A percentile compares a stretch with the other conserved stretches of the same genome.
Evolutionary conservation across 2,113 vertebrate genomes (phyloP).

Genomic region (Onychostruthus taczanowskii): DNA sequence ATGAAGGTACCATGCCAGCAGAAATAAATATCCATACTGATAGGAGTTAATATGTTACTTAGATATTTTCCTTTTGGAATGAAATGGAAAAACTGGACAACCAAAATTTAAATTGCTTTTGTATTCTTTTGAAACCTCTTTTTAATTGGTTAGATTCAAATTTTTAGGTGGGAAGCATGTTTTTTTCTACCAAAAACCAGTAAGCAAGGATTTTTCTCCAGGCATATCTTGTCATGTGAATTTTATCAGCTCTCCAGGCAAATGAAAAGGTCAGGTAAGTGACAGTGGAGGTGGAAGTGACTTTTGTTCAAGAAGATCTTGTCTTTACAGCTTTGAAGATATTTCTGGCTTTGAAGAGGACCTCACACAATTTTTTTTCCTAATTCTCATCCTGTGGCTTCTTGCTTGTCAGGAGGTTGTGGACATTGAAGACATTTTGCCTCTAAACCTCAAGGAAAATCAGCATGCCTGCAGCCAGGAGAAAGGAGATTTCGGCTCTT

Average conservation of each 20-base stretch:
- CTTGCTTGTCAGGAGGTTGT: neutral
- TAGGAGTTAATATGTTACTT: neutral
- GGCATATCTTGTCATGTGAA: neutral
- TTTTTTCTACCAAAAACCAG: neutral
- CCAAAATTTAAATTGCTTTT: neutral
- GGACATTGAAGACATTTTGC: neutral
- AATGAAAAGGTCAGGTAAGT: neutral
- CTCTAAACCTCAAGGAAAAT: neutral
- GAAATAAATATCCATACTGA: neutral
- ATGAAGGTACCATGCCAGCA: neutral
- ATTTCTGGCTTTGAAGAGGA: neutral
- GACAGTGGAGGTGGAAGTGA: neutral
- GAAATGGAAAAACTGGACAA: neutral
- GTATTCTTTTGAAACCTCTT: neutral
- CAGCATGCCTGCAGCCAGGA: neutral
- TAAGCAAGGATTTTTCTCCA: neutral
- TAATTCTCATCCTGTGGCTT: neutral
- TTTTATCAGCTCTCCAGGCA: neutral
- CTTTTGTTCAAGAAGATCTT: neutral
- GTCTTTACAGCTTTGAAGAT: neutral
- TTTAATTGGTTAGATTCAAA: neutral
- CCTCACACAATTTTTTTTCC: neutral
- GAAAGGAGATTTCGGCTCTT: neutral
- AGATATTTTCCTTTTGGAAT: neutral
- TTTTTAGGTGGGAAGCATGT: rapidly evolving